Evolutionary conservation across 2,888 invertebrate species (phyloP).

Genomic region (Steromphala cineraria): DNA sequence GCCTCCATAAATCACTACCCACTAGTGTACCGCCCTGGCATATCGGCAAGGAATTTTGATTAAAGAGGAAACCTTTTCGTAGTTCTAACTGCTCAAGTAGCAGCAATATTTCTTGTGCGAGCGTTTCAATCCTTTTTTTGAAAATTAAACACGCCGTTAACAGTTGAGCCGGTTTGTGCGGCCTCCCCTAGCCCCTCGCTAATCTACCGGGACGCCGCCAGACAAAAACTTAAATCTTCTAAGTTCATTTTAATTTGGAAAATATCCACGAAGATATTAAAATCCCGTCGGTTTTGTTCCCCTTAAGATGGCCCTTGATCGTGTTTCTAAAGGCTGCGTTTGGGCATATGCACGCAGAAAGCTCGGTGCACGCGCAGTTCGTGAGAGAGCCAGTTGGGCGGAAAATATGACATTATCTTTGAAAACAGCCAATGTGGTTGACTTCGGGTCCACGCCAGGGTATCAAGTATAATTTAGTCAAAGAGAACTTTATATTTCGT

Average conservation of each 20-base stretch:
- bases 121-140: neutral
- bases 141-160: constrained; percentile 3
- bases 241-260: constrained; percentile 26
- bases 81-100: constrained; percentile 18
- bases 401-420: neutral
- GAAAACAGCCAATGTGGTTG: constrained; percentile 14
- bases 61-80: constrained; percentile 10
- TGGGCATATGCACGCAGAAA: constrained; percentile 22
- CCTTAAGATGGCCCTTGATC: neutral
- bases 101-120: constrained; percentile 15
- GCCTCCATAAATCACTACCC: constrained; percentile 8
- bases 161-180: neutral
- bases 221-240: constrained; percentile 13
- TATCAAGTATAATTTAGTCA: constrained; percentile 20
- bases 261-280: constrained; percentile 24
- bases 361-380: neutral
- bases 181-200: neutral
- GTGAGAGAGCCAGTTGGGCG: constrained; percentile 5
- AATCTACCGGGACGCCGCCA: constrained; percentile 2
- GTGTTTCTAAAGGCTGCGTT: constrained; percentile 8
- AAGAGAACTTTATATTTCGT: constrained; percentile 19
- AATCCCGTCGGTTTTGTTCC: constrained; percentile 21
- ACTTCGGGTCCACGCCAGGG: neutral
- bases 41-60: constrained; percentile 18
- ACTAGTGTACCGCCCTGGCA: constrained; percentile 1